Percentiles rank a stretch among this genome's conserved stretches.
Conservation (phyloP, 1,140 invertebrate genomes). For the Cardiocondyla obscurior region DNA sequence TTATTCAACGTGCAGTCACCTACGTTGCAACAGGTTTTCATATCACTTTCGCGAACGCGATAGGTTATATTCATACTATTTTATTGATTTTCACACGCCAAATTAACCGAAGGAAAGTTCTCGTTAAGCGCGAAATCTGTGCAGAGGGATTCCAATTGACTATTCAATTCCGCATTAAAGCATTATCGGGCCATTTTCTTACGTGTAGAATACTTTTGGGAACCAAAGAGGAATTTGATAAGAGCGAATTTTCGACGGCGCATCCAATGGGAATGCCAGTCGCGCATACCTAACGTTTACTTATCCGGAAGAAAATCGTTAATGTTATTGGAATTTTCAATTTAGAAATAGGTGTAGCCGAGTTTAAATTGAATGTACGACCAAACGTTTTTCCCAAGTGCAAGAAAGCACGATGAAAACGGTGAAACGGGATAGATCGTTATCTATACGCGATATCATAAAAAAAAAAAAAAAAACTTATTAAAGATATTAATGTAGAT, state of each 20-base stretch:
- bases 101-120: not conserved
- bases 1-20: slow-evolving; percentile 30
- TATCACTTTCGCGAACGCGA: slow-evolving; percentile 16
- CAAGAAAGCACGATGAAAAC: not conserved
- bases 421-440: not conserved
- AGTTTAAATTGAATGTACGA: slow-evolving; percentile 34
- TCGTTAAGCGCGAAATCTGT: not conserved
- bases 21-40: slow-evolving; percentile 45
- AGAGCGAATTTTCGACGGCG: slow-evolving; percentile 17
- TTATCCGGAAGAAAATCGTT: slow-evolving; percentile 67
- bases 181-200: not conserved
- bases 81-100: slow-evolving; percentile 25
- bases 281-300: slow-evolving; percentile 58
- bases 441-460: not conserved
- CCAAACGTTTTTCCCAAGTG: slow-evolving; percentile 40
- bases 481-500: slow-evolving; percentile 26
- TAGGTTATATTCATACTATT: slow-evolving; percentile 41
- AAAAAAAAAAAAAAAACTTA: not conserved
- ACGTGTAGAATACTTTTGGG: slow-evolving; percentile 42
- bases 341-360: not conserved
- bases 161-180: slow-evolving; percentile 7
- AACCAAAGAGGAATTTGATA: slow-evolving; percentile 64
- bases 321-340: slow-evolving; percentile 64
- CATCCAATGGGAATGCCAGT: slow-evolving; percentile 32
- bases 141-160: not conserved